These are phyloP conservation scores for Adineta ricciae DNA, from an alignment of 2,888 invertebrate species.

Conservation along the genomic window DNA sequence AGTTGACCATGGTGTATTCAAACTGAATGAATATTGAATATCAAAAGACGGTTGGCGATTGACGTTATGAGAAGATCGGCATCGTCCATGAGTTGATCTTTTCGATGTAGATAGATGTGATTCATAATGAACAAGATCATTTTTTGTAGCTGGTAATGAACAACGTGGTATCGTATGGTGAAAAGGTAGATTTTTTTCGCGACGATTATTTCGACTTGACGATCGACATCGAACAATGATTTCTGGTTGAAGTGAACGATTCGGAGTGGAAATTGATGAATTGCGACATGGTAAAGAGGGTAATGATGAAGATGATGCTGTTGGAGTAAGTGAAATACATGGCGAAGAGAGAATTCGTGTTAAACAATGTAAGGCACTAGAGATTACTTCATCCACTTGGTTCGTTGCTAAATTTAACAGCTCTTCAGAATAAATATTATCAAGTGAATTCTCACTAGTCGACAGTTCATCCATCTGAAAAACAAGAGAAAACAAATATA, in stretches of 20 bases:
- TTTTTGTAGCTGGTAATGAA: constrained; percentile 1
- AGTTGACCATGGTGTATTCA: constrained; percentile 4
- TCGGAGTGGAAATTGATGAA: neutral
- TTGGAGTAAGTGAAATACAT: neutral
- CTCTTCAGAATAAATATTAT: neutral
- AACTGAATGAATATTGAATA: constrained; percentile 14
- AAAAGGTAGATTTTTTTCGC: neutral
- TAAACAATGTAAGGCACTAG: neutral
- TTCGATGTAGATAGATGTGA: neutral
- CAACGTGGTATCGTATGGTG: neutral
- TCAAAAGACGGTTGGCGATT: neutral
- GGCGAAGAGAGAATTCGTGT: neutral
- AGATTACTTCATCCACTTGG: neutral
- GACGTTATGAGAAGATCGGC: neutral
- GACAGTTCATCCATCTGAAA: neutral
- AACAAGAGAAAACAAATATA: neutral
- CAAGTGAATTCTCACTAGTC: neutral
- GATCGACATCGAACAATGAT: neutral
- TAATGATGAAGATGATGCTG: neutral
- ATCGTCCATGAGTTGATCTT: neutral
- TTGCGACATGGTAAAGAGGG: neutral
- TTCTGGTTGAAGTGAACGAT: neutral
- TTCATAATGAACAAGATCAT: constrained; percentile 14
- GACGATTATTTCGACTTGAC: neutral
- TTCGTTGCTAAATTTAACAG: neutral